Conservation (phyloP, 2,797 vertebrate genomes). For the Argya squamiceps region DNA sequence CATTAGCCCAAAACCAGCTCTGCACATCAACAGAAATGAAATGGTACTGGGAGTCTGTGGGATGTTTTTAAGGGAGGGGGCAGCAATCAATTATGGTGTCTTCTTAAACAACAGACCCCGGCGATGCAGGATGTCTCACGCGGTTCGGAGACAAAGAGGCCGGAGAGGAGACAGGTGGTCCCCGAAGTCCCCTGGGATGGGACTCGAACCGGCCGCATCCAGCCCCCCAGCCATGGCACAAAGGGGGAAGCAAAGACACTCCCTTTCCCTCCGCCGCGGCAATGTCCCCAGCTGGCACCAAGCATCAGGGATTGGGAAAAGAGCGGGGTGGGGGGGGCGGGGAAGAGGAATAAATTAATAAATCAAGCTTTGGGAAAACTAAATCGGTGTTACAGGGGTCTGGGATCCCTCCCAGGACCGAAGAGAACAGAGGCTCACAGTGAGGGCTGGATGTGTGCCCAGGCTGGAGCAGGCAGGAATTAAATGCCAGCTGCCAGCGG, state of each 20-base stretch:
- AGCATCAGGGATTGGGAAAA: neutral
- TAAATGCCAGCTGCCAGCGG: slow-evolving; percentile 59
- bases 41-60: accelerated
- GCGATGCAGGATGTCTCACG: neutral
- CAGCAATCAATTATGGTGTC: neutral
- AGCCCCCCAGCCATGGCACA: neutral
- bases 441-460: slow-evolving; percentile 34
- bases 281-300: slow-evolving; percentile 13
- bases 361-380: neutral
- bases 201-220: neutral
- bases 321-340: too few species aligned
- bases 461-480: slow-evolving; percentile 23
- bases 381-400: neutral
- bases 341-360: neutral
- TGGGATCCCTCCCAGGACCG: neutral
- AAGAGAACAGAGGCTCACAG: slow-evolving; percentile 49
- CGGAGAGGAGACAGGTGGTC: neutral
- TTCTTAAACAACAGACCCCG: neutral
- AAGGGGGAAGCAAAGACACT: neutral
- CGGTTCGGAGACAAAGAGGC: neutral
- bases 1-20: neutral
- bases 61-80: neutral
- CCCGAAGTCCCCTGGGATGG: neutral
- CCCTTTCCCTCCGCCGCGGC: accelerated
- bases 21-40: accelerated